A percentile compares a stretch with the other conserved stretches of the same genome.
Conservation (phyloP, 35 echinoderm and acorn worm genomes). For the Eucidaris tribuloides region DNA sequence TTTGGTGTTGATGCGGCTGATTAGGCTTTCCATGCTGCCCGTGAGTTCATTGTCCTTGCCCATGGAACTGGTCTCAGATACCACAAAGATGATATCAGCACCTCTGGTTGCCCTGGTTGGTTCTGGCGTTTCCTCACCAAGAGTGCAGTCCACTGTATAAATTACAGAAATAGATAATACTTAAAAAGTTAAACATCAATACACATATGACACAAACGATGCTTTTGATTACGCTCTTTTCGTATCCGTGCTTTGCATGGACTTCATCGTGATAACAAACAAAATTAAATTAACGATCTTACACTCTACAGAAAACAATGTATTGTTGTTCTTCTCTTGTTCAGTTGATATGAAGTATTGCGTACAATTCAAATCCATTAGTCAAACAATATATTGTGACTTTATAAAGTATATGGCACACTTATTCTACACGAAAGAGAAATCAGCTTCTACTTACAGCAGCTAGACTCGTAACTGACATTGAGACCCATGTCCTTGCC, state of each 20-base stretch:
- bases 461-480: neutral
- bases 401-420: neutral
- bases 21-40: constrained; percentile 32
- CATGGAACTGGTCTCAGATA: constrained; percentile 70
- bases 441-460: neutral
- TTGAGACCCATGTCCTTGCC: neutral
- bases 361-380: neutral
- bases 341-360: neutral
- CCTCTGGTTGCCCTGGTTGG: neutral
- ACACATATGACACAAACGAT: neutral
- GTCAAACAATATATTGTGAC: neutral
- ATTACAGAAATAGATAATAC: neutral
- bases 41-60: constrained; percentile 9
- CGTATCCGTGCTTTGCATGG: neutral
- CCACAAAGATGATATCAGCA: constrained; percentile 77
- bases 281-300: neutral
- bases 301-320: too few relatives aligned
- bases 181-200: neutral
- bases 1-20: constrained; percentile 32
- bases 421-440: neutral
- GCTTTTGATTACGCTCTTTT: neutral
- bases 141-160: neutral
- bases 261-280: too few relatives aligned
- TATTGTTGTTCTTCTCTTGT: too few relatives aligned
- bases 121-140: constrained; percentile 5